Base-by-base conservation (phyloP, 2,113 vertebrate genomes). In the Nycticorax nycticorax region DNA sequence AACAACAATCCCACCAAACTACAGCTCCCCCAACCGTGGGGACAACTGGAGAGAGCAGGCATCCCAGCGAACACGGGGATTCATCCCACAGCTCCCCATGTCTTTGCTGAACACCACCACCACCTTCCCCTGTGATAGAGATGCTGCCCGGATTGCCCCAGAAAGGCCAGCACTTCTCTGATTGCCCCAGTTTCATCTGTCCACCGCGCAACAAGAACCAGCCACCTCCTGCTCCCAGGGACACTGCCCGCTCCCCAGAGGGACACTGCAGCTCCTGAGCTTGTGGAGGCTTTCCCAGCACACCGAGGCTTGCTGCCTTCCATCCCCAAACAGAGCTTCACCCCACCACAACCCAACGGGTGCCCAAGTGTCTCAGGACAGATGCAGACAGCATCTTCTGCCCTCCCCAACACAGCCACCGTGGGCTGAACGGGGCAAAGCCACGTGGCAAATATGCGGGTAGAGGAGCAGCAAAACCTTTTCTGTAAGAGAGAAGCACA, bases 401-500 rank as follows among this genome's bases (percentile, higher is more conserved):
- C 14, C 37, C 48, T 48, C 3, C 23, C 41, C 55, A 68, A 1
- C 37, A 12, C 6, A 63, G 28, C 9, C 2, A 1, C 33, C 59
- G 14, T 19, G 18, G 20, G 35, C 7, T 23, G 13, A 82, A 30
- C 0, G 0, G 10, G 24, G n/a, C 48, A 86, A 76, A 19, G 8
- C 10, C 8, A 1, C 0, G 0, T 4, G 71, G 28, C 30, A 64
- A 52, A 83, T 1, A 5, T 0, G 0, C 15, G 64, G 32, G 20
- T 6, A 64, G 33, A 67, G 10, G 17, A 88, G 32, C 20, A 71
- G 20, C 32, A 80, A 88, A 83, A 41, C 8, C 26, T 39, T 47
- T 85, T 66, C 71, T 55, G 5, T 18, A 56, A 85, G 27, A 39
- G 15, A 56, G 18, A 48, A 24, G 39, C 3, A 2, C 37, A 81